A percentile compares a stretch with the other conserved stretches of the same genome.
phyloP scores from a whole-genome alignment of 1,140 invertebrate genomes.

The Chironomus tepperi region DNA sequence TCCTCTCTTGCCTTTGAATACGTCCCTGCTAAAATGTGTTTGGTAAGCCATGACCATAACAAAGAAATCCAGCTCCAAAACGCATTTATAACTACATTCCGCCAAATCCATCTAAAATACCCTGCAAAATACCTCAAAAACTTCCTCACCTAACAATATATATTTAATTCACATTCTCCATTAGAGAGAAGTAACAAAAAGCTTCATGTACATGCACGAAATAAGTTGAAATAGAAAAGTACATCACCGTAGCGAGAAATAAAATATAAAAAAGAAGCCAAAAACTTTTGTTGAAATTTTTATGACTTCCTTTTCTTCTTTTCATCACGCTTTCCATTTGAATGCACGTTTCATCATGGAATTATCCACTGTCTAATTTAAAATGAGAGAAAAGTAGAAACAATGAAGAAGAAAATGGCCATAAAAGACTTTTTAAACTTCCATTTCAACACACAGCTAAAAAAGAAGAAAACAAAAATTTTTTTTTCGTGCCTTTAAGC shows the following conservation, averaged over 20 bases:
- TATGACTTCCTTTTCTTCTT: neutral
- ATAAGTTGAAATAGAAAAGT: neutral
- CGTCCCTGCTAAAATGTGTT: too few relatives aligned
- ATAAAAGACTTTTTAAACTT: constrained; percentile 2
- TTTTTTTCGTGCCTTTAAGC: too few relatives aligned
- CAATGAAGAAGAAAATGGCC: neutral
- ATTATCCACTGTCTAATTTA: neutral
- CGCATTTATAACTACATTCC: too few relatives aligned
- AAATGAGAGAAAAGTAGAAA: neutral
- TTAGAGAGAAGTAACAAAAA: too few relatives aligned
- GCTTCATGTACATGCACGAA: constrained; percentile 11
- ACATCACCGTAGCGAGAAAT: neutral
- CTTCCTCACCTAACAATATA: too few relatives aligned
- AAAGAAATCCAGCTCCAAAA: too few relatives aligned
- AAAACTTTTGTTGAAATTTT: neutral
- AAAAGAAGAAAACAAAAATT: neutral
- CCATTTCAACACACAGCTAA: neutral
- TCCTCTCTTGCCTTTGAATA: too few relatives aligned
- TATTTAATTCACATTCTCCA: too few relatives aligned
- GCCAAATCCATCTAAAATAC: too few relatives aligned
- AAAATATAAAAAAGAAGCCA: neutral
- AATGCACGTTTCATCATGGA: constrained; percentile 3
- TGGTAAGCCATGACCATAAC: too few relatives aligned
- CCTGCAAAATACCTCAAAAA: too few relatives aligned
- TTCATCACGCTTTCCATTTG: neutral